Conservation (phyloP, 2,888 invertebrate species). For the Ichneumoninae sp. region DNA sequence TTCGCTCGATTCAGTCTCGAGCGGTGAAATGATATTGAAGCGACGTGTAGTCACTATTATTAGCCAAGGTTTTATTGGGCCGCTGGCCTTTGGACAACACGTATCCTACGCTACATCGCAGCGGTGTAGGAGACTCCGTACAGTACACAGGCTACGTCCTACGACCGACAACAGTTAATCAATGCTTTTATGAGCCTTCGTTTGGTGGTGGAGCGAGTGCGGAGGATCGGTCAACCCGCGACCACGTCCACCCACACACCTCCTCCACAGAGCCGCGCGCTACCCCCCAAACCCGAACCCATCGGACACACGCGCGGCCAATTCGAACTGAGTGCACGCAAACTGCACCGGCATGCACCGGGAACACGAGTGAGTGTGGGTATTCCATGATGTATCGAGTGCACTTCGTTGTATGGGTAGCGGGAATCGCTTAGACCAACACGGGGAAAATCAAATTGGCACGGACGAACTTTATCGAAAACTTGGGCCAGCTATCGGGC, state of each 20-base stretch:
- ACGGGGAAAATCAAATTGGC: conserved; percentile 58
- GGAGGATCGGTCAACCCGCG: conserved; percentile 45
- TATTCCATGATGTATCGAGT: conserved; percentile 24
- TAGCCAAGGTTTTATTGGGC: conserved; percentile 77
- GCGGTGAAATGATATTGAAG: conserved; percentile 71
- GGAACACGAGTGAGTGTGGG: conserved; percentile 12
- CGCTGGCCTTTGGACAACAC: conserved; percentile 53
- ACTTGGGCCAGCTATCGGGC: conserved; percentile 50
- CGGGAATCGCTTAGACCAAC: conserved; percentile 29
- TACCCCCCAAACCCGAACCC: conserved; percentile 20
- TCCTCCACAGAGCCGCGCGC: conserved; percentile 22
- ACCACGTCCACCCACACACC: conserved; percentile 46
- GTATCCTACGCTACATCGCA: conserved; percentile 22
- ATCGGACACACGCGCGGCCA: conserved; percentile 52
- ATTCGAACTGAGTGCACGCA: conserved; percentile 43
- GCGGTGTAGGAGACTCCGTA: neutral
- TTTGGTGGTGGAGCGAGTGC: conserved; percentile 63
- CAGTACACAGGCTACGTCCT: conserved; percentile 72
- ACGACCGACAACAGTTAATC: conserved; percentile 82
- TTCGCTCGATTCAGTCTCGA: neutral
- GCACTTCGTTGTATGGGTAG: neutral
- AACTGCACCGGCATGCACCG: conserved; percentile 12
- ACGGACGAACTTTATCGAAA: conserved; percentile 56
- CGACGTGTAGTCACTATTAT: conserved; percentile 70
- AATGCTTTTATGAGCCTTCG: conserved; percentile 82